Base-by-base conservation (phyloP, 2,113 vertebrate genomes). In the Phaetusa simplex region DNA sequence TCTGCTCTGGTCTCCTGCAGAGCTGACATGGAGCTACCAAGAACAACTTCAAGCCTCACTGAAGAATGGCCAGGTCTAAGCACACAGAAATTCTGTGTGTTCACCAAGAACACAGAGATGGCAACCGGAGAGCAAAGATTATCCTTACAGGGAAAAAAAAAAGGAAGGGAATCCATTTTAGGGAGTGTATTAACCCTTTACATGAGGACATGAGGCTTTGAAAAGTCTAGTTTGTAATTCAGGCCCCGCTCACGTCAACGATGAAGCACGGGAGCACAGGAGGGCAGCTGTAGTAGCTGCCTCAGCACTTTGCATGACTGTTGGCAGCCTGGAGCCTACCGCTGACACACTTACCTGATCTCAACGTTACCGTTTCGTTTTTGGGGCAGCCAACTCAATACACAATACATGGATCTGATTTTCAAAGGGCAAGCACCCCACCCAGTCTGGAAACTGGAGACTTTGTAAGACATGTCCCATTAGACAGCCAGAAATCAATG, bases 401-500 rank as follows among this genome's bases (percentile, higher is more conserved):
- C 24, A 90, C 70, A 89, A 69, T 72, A 82, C 53, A 64, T 42
- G 40, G 47, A 93, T 65, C 70, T 88, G 76, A 74, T 93, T 96
- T 96, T 92, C 96, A 95, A 96, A 93, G 69, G 47, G 27, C 52
- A 29, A 78, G 36, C 32, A 93, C 94, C 36, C 72, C 95, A 86
- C 95, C 90, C 94, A 67, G 92, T 96, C 95, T 97, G 90, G 91
- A 95, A 93, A 81, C 82, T 26, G 64, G 61, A 92, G 88, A 59
- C 96, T 81, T 55, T 66, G 13, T 82, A 94, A 93, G 92, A 83
- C 30, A 16, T 18, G 32, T 52, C 88, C 82, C 59, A 94, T 71
- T 67, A 95, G 90, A 86, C 58, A 90, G 59, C 50, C 72, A 96
- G 79, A 90, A 97, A 96, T 94, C 88, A 88, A 88, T 97, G 88